Conservation (phyloP, 2,797 vertebrate species). For the Salarias fasciatus region DNA sequence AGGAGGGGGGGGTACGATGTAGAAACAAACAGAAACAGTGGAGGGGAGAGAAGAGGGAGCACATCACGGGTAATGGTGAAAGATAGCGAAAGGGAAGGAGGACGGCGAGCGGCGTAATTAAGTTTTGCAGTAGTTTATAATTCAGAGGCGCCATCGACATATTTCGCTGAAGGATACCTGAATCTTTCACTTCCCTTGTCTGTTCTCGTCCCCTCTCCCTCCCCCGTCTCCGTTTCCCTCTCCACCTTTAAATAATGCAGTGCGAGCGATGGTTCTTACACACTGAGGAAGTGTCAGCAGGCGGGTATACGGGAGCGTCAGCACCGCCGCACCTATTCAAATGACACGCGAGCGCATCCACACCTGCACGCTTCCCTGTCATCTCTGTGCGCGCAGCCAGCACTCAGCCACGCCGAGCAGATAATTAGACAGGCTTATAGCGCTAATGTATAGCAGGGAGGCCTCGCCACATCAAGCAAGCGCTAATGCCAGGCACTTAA, state of each 20-base stretch:
- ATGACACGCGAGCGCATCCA: constrained; percentile 58
- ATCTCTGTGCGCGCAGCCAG: constrained; percentile 48
- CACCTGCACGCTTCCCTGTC: constrained; percentile 61
- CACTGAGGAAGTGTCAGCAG: constrained; percentile 73
- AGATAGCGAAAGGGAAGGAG: constrained; percentile 30
- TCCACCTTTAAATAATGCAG: constrained; percentile 82
- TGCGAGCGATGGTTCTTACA: constrained; percentile 72
- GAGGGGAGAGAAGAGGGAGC: constrained; percentile 30
- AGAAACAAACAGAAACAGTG: constrained; percentile 38
- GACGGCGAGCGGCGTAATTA: constrained; percentile 60
- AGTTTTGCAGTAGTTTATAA: constrained; percentile 52
- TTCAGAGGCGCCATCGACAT: constrained; percentile 35
- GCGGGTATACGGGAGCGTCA: constrained; percentile 72
- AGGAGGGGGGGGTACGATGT: constrained; percentile 21
- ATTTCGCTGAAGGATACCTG: constrained; percentile 56
- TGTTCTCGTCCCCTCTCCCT: constrained; percentile 21
- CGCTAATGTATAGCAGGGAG: constrained; percentile 37
- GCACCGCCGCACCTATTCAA: constrained; percentile 68
- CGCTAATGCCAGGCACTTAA: constrained; percentile 23
- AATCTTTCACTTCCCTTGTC: constrained; percentile 31
- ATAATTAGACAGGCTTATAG: constrained; percentile 61
- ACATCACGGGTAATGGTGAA: constrained; percentile 31
- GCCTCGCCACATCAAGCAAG: constrained; percentile 30
- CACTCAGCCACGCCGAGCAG: constrained; percentile 39
- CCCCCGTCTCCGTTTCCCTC: constrained; percentile 48